Conservation (phyloP, 2,888 invertebrate species). For the Ferdinandea cuprea region DNA sequence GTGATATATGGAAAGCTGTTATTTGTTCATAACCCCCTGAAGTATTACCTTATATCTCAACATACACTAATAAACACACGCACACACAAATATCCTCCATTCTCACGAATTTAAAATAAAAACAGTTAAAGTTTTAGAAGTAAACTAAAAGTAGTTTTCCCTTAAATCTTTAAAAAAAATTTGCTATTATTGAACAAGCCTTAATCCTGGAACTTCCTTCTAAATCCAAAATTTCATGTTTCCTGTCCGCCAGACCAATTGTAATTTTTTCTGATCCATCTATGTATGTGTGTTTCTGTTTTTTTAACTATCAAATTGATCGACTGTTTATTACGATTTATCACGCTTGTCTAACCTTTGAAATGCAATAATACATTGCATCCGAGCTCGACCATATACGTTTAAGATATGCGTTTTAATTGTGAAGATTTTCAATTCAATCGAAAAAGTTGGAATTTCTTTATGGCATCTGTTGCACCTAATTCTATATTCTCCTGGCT, state of each 20-base stretch:
- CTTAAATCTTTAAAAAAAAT: constrained; percentile 54
- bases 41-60: neutral
- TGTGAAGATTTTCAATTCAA: constrained; percentile 8
- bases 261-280: constrained; percentile 45
- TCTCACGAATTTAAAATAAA: constrained; percentile 44
- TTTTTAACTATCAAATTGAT: constrained; percentile 59
- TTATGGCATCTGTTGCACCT: constrained; percentile 28
- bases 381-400: constrained; percentile 8
- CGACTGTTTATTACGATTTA: constrained; percentile 44
- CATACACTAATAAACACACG: neutral
- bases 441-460: neutral
- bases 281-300: constrained; percentile 27
- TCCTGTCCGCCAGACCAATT: constrained; percentile 42
- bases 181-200: constrained; percentile 71
- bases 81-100: neutral
- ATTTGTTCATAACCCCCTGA: too few species aligned
- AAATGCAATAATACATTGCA: constrained; percentile 19
- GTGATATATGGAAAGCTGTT: too few species aligned
- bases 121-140: constrained; percentile 67
- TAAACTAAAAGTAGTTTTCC: constrained; percentile 56
- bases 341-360: constrained; percentile 19
- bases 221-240: constrained; percentile 60
- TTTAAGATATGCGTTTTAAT: constrained; percentile 7
- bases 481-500: constrained; percentile 6
- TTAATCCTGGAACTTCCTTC: constrained; percentile 48